Conservation (phyloP, 2,888 invertebrate genomes). For the Athalia cordata region DNA sequence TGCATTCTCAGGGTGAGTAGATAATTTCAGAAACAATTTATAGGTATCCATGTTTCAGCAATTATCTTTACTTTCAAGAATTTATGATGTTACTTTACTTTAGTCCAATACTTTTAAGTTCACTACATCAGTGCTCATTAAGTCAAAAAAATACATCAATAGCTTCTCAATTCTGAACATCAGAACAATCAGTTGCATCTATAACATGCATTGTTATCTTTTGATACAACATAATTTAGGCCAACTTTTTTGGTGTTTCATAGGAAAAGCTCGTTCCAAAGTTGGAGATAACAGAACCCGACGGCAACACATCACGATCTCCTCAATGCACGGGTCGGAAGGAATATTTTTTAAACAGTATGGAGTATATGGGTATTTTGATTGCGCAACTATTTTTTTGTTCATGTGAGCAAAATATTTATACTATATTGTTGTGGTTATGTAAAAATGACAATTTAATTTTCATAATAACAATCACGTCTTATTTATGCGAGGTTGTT, state of each 20-base stretch:
- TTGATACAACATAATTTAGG: background rate
- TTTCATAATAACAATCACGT: conserved; percentile 20
- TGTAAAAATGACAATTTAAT: background rate
- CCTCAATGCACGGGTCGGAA: background rate
- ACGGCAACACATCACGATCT: background rate
- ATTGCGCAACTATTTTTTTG: too few species aligned
- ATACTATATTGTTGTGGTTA: background rate
- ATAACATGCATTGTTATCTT: background rate
- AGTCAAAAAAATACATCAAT: too few species aligned
- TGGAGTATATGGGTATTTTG: too few species aligned
- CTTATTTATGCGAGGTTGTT: background rate
- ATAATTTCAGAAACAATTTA: background rate
- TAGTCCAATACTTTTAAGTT: too few species aligned
- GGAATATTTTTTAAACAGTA: background rate
- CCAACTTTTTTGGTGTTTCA: conserved; percentile 51
- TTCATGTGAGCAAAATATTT: background rate
- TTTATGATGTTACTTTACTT: too few species aligned
- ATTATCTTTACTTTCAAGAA: too few species aligned
- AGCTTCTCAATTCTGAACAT: too few species aligned
- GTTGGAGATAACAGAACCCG: conserved; percentile 63
- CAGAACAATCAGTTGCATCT: too few species aligned
- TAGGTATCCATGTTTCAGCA: too few species aligned
- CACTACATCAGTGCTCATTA: too few species aligned
- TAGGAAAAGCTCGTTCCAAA: conserved; percentile 69
- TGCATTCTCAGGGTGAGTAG: conserved; percentile 64